These are phyloP conservation scores for Sebastes matsubarae DNA, from an alignment of 2,797 vertebrate genomes.

Conservation along the genomic window DNA sequence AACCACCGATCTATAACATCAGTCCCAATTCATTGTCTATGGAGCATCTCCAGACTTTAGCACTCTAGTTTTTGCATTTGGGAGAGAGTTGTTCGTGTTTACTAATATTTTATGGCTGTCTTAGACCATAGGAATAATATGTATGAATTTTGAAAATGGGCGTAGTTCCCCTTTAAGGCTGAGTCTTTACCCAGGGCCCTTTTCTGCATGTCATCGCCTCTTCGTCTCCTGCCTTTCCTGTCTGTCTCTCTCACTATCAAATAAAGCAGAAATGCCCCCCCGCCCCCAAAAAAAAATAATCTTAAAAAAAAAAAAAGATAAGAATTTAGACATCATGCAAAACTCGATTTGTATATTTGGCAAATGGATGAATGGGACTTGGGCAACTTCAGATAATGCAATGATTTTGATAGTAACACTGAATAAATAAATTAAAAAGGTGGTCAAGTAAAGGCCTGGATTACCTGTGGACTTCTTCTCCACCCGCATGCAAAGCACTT, in stretches of 20 bases:
- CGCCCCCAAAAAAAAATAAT: rapidly evolving
- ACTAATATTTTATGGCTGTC: background rate
- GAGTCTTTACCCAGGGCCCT: too few relatives aligned
- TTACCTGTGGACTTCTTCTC: slow-evolving; percentile 53
- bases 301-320: background rate
- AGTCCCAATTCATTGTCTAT: too few relatives aligned
- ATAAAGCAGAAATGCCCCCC: background rate
- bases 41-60: too few relatives aligned
- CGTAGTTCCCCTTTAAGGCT: background rate
- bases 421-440: slow-evolving; percentile 11
- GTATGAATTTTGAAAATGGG: background rate
- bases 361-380: background rate
- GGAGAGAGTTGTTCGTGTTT: background rate
- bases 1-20: too few relatives aligned
- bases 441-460: slow-evolving; percentile 32
- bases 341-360: background rate
- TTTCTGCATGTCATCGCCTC: too few relatives aligned
- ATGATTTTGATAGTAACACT: background rate
- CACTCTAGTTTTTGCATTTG: background rate
- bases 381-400: background rate
- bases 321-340: background rate
- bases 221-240: too few relatives aligned
- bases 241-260: background rate
- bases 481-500: slow-evolving; percentile 59
- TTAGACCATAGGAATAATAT: background rate